Evolutionary conservation across 2,888 invertebrate species (phyloP).

Genomic region (Dasypogon diadema): DNA sequence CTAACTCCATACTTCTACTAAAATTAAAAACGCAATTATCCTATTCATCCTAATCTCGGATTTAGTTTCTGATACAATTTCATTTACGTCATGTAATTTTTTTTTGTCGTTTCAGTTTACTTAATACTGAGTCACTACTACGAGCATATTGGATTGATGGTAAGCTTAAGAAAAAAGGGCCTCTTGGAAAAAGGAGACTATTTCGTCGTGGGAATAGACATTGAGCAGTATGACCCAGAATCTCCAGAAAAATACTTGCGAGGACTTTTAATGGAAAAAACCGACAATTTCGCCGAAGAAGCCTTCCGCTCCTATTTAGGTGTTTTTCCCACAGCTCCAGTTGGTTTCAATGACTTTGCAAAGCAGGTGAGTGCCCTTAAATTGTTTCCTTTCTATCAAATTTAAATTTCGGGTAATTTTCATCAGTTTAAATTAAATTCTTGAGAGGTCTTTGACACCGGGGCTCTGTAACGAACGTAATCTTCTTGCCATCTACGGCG

Average conservation of each 20-base stretch:
- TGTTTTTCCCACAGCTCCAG: constrained; percentile 82
- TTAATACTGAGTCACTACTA: constrained; percentile 90
- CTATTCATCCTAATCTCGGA: no score
- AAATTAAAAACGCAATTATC: no score
- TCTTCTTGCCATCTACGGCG: background rate
- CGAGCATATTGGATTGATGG: constrained; percentile 91
- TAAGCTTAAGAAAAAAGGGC: constrained; percentile 85
- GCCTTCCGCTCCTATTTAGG: constrained; percentile 88
- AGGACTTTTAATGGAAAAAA: constrained; percentile 76
- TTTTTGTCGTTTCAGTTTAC: constrained; percentile 76
- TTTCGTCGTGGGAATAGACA: constrained; percentile 91
- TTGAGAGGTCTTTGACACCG: background rate
- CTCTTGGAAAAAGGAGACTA: constrained; percentile 90
- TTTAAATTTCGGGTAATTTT: background rate
- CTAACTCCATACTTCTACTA: no score
- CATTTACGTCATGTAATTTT: no score
- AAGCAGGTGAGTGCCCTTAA: constrained; percentile 63
- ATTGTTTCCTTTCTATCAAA: background rate
- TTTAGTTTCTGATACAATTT: no score
- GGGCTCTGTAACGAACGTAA: background rate
- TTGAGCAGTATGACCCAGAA: constrained; percentile 85
- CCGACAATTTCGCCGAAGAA: constrained; percentile 72
- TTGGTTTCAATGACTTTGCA: constrained; percentile 81
- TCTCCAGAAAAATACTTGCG: constrained; percentile 84
- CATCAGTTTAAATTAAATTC: background rate